Percentiles rank a stretch among this genome's conserved stretches.
Evolutionary conservation across 2,888 invertebrate genomes (phyloP).

Genomic region (Congeria kusceri): DNA sequence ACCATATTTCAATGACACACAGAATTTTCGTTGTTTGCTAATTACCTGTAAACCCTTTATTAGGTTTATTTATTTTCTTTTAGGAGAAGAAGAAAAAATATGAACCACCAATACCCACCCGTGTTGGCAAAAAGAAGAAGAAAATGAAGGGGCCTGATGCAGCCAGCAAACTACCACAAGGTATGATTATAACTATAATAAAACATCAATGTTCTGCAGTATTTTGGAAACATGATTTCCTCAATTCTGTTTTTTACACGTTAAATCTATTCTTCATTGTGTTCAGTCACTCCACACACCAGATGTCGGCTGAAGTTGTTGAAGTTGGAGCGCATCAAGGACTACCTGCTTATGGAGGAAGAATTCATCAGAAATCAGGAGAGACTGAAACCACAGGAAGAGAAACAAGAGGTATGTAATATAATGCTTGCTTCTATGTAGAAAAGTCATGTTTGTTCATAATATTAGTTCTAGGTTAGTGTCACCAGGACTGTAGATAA

Average conservation of each 20-base stretch:
- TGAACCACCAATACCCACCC: constrained; percentile 99
- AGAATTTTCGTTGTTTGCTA: too few relatives aligned
- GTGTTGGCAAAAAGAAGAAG: constrained; percentile 97
- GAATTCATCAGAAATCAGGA: constrained; percentile 99
- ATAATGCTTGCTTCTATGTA: too few relatives aligned
- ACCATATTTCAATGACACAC: too few relatives aligned
- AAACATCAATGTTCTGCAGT: too few relatives aligned
- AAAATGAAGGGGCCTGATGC: constrained; percentile 99
- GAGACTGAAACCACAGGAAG: constrained; percentile 98
- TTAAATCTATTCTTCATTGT: neutral
- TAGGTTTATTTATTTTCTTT: constrained; percentile 1
- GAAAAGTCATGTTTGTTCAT: too few relatives aligned
- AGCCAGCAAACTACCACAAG: constrained; percentile 97
- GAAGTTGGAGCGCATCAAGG: constrained; percentile 98
- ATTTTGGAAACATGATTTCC: too few relatives aligned
- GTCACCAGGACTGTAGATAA: too few relatives aligned
- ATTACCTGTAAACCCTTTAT: neutral
- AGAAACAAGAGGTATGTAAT: constrained; percentile 93
- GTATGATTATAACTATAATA: constrained; percentile 72
- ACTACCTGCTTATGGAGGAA: constrained; percentile 99
- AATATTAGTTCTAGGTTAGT: too few relatives aligned
- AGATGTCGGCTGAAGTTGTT: constrained; percentile 97
- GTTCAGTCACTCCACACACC: constrained; percentile 96
- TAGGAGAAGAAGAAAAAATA: constrained; percentile 96
- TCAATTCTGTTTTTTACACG: too few relatives aligned